Percentiles rank a stretch among this genome's conserved stretches.
Evolutionary conservation across 1,140 invertebrate genomes (phyloP).

Genomic region (Drosophila bocqueti): DNA sequence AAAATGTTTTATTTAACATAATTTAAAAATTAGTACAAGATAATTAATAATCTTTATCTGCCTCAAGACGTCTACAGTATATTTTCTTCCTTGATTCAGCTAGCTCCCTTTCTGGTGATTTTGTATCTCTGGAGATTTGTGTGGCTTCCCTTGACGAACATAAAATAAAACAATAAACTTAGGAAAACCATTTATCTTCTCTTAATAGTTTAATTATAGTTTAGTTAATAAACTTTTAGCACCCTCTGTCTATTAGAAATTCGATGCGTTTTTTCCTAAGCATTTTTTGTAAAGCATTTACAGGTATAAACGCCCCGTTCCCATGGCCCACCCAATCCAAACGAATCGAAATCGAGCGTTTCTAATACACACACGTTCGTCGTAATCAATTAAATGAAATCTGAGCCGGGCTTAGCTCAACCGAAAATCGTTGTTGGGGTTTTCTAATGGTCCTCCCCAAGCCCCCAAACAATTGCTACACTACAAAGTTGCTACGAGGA

Average conservation of each 20-base stretch:
- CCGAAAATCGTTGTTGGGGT: constrained; percentile 50
- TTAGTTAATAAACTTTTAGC: constrained; percentile 14
- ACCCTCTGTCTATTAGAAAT: constrained; percentile 21
- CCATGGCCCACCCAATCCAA: constrained; percentile 50
- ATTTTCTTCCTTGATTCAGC: background rate
- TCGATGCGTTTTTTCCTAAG: constrained; percentile 31
- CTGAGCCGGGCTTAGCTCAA: constrained; percentile 22
- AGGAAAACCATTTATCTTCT: background rate
- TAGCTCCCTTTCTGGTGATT: background rate
- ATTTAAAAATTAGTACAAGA: too few species aligned
- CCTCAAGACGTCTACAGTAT: background rate
- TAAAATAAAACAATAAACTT: background rate
- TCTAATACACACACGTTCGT: constrained; percentile 51
- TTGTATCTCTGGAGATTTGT: background rate
- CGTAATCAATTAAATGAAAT: constrained; percentile 78
- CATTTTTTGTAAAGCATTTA: constrained; percentile 21
- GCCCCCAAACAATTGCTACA: constrained; percentile 19
- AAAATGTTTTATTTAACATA: too few species aligned
- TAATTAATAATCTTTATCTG: background rate
- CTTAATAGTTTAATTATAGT: background rate
- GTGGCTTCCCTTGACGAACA: background rate
- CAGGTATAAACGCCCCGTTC: constrained; percentile 30
- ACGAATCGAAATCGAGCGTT: constrained; percentile 33
- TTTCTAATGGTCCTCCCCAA: constrained; percentile 50
- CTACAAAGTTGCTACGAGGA: constrained; percentile 57